These are phyloP conservation scores for Taxidea taxus DNA, from an alignment of 2,113 vertebrate species.

Conservation along the genomic window DNA sequence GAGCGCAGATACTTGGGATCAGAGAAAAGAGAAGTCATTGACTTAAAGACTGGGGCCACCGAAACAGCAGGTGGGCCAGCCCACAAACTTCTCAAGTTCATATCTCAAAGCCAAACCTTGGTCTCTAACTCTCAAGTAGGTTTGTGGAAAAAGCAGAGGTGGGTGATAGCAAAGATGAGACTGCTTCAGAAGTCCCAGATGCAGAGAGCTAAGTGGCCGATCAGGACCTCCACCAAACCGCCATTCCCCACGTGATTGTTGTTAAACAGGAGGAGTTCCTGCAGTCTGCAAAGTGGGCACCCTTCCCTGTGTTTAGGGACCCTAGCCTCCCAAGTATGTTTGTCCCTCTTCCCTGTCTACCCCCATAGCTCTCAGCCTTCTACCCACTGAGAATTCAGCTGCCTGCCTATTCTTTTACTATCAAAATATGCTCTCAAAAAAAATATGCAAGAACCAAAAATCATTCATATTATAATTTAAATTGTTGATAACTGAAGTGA, in stretches of 20 bases:
- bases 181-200: not conserved
- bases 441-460: not conserved
- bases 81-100: not conserved
- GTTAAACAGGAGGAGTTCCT: not conserved
- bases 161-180: not conserved
- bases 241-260: too few relatives aligned
- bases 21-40: not conserved
- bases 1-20: not conserved
- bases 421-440: constrained; percentile 3
- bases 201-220: not conserved
- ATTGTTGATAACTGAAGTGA: not conserved
- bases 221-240: not conserved
- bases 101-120: not conserved
- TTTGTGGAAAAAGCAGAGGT: not conserved
- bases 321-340: not conserved
- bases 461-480: not conserved
- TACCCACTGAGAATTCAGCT: not conserved
- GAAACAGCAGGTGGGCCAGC: not conserved
- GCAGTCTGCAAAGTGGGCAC: not conserved
- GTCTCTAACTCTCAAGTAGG: not conserved
- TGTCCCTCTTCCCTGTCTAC: not conserved
- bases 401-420: not conserved
- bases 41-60: not conserved
- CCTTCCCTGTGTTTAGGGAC: not conserved
- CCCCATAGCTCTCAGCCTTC: not conserved